Base-by-base conservation (phyloP, 1,140 invertebrate genomes). In the Megalonaias nervosa region DNA sequence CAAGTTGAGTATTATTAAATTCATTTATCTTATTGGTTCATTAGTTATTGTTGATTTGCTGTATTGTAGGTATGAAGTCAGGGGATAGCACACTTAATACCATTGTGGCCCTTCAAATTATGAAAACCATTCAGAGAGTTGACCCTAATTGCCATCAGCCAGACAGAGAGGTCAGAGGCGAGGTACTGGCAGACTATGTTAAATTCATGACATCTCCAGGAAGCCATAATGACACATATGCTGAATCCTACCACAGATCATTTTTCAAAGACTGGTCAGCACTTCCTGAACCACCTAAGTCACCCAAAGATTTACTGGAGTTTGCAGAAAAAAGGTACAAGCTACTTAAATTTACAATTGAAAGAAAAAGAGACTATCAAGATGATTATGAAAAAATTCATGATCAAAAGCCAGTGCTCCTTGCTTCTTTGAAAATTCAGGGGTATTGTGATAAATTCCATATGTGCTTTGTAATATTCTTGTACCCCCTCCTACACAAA, bases 71-170 rank as follows among this genome's bases (percentile, higher is more conserved):
- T 48, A 89, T 89, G 87, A 82, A 75, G 61, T 81, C 87, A 71
- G 87, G 87, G n/a, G 87, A 89, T 38, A 89, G 82, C 73, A 89
- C 87, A 17, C 75, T 89, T 1, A 89, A 89, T 73, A 71, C 82
- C 16, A 19, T 85, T 6, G 81, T 81, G 71, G 84, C 86, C 19
- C n/a, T 89, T 16, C 73, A 85, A n/a, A 79, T 84, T 48, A 21
- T 87, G 3, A 80, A 85, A 59, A 81, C 84, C 1, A 83, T 89
- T 81, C 71, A 77, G 23, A 68, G 48, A 57, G 75, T 82, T 59
- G 87, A 89, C 71, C 84, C 81, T n/a, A 62, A 84, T 4, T 38
- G 70, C 4, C 67, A 64, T 0, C 76, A 81, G 61, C 58, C 81
- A 15, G 80, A 82, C 23, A 59, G 82, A 11, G 82, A 86, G 1